These are phyloP conservation scores for Scolanthus callimorphus DNA, from an alignment of 92 coral and sea anemone species.

Conservation along the genomic window DNA sequence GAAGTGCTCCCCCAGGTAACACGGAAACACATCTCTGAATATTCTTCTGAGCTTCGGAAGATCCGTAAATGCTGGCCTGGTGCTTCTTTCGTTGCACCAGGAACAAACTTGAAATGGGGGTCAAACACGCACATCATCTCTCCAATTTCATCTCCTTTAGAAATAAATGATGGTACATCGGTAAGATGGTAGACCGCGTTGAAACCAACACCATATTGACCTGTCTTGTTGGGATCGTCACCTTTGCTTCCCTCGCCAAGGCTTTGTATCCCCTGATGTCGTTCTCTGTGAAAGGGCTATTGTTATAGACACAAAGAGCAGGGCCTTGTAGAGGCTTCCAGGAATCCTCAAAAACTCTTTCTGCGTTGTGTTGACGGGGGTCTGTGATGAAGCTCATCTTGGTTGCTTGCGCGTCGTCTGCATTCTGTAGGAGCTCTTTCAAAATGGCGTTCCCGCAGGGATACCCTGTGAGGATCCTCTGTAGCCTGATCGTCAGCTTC, in stretches of 20 bases:
- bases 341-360: slow-evolving; percentile 52
- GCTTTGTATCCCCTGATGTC: slow-evolving; percentile 73
- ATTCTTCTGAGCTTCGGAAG: slow-evolving; percentile 16
- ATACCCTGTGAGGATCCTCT: slow-evolving; percentile 44
- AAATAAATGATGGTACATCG: slow-evolving; percentile 62
- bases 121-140: slow-evolving; percentile 78
- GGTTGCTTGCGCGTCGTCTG: slow-evolving; percentile 71
- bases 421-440: slow-evolving; percentile 76
- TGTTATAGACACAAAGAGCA: no score
- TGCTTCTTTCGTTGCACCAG: slow-evolving; percentile 44
- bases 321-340: no score
- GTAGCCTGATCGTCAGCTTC: slow-evolving; percentile 53
- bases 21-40: slow-evolving; percentile 58
- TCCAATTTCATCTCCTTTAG: slow-evolving; percentile 69
- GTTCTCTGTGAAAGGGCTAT: no score
- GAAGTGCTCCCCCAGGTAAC: slow-evolving; percentile 59
- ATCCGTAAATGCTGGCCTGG: slow-evolving; percentile 59
- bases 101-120: slow-evolving; percentile 63
- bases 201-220: slow-evolving; percentile 92
- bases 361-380: slow-evolving; percentile 38
- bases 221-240: slow-evolving; percentile 87
- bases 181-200: slow-evolving; percentile 97
- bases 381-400: slow-evolving; percentile 68
- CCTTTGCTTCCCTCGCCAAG: slow-evolving; percentile 89
- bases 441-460: slow-evolving; percentile 53